phyloP scores from a whole-genome alignment of 2,113 vertebrate species.

The Neolamprologus hecqui region DNA sequence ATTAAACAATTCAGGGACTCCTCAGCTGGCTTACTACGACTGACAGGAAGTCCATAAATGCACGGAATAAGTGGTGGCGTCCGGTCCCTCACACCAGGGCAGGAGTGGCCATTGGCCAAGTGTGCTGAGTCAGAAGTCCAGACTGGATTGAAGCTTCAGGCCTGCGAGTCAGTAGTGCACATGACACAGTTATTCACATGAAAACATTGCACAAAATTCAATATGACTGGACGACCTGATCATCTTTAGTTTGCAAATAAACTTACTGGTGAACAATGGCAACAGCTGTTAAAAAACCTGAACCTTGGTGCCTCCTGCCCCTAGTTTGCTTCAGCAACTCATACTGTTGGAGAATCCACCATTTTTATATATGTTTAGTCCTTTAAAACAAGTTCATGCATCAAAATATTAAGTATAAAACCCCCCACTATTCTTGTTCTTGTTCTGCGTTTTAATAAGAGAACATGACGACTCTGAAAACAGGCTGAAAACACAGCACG shows the following conservation, averaged over 20 bases:
- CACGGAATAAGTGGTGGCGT: not conserved
- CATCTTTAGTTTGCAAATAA: not conserved
- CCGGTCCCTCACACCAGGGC: not conserved
- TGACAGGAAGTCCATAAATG: not conserved
- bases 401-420: not conserved
- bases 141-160: not conserved
- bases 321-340: not conserved
- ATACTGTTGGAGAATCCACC: not conserved
- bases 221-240: not conserved
- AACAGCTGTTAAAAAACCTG: not conserved
- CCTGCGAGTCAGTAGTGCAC: not conserved
- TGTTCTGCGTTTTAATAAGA: not conserved
- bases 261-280: not conserved
- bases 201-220: not conserved
- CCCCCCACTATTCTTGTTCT: accelerated
- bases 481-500: not conserved
- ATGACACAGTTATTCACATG: not conserved
- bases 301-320: not conserved
- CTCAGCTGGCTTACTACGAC: not conserved
- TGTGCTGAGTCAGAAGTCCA: not conserved
- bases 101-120: not conserved
- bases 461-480: not conserved
- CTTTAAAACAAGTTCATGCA: not conserved
- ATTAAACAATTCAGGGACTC: not conserved
- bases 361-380: not conserved